Base-by-base conservation (phyloP, 2,113 vertebrate species). In the Melanerpes aurifrons region DNA sequence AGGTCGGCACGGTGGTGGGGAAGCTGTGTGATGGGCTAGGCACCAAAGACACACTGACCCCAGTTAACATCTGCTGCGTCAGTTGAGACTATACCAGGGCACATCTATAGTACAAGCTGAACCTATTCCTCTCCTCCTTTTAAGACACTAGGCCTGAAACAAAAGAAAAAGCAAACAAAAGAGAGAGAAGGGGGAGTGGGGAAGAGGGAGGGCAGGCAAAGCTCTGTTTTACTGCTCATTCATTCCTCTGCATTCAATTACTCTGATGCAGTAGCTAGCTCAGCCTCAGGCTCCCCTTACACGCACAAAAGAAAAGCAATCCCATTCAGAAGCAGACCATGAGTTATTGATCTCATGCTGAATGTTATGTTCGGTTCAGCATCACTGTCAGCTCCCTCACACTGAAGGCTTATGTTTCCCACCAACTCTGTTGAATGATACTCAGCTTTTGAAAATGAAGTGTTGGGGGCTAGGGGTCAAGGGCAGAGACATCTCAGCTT, bases 221-320 rank as follows among this genome's bases (percentile, higher is more conserved):
- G 59, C 58, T 61, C 69, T 76, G 50, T 43, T 96, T 97, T 92
- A 81, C 15, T 68, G 68, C n/a, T 63, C 57, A 88, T 91, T 94
- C 70, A 94, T 92, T 92, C 64, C 57, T 93, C 75, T 73, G 74
- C 88, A 94, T 96, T 91, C 94, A 88, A 43, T 89, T 43, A 59
- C 91, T 66, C 40, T 22, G 11, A 63, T 9, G 91, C 48, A 67
- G 91, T 94, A 95, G 95, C 94, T 86, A 96, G 87, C 93, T 95
- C 87, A 95, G 88, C 80, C 91, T 82, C 91, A 81, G 87, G 93
- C 92, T 97, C 89, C 72, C 73, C 76, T 97, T 95, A 77, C 89
- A 95, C 43, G 82, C 70, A 96, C 92, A 97, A 97, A 96, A 93
- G 93, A 91, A 95, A 96, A 94, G 63, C 71, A 96, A 93, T 87